Base-by-base conservation (phyloP, 2,888 invertebrate species). In the Spatulosminthurus flaviceps region DNA sequence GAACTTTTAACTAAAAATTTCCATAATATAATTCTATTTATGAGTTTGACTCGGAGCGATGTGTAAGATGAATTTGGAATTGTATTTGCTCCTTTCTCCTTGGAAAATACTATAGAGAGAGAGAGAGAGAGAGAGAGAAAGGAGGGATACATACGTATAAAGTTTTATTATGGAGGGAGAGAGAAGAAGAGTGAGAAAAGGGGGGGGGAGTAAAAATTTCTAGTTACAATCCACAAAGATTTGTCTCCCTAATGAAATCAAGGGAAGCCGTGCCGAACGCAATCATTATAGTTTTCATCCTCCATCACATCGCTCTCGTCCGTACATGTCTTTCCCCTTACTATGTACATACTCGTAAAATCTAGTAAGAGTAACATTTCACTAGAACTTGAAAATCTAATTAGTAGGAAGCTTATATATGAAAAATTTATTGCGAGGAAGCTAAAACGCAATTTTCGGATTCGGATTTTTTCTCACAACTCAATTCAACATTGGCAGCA, bases 1-100 rank as follows among this genome's bases (percentile, higher is more conserved):
- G 19, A 51, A 51, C 19, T 51, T 51, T 51, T 51, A 51, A 51
- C 2, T 11, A 22, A 71, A 24, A 71, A 71, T 43, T 43, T 71
- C n/a, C 71, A 42, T 71, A 51, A 51, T 9, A 19, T 51, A 71
- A 71, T 71, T 22, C 22, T 42, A 43, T 71, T 34, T 22, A 71
- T 71, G 71, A 71, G 22, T 42, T 71, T 22, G 41, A 69, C 28
- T 29, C 22, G 43, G 51, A 51, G 51, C 51, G 5, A 69, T 69
- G 7, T 24, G 16, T 24, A 24, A 24, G 26, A 67, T 11, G 4
- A 24, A 69, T 28, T 29, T 29, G 34, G 70, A n/a, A n/a, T n/a
- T n/a, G n/a, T n/a, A n/a, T n/a, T n/a, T n/a, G n/a, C n/a, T n/a
- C n/a, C n/a, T n/a, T n/a, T n/a, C n/a, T n/a, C n/a, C n/a, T n/a